These are phyloP conservation scores for Craniophora ligustri DNA, from an alignment of 2,888 invertebrate genomes.

Conservation along the genomic window DNA sequence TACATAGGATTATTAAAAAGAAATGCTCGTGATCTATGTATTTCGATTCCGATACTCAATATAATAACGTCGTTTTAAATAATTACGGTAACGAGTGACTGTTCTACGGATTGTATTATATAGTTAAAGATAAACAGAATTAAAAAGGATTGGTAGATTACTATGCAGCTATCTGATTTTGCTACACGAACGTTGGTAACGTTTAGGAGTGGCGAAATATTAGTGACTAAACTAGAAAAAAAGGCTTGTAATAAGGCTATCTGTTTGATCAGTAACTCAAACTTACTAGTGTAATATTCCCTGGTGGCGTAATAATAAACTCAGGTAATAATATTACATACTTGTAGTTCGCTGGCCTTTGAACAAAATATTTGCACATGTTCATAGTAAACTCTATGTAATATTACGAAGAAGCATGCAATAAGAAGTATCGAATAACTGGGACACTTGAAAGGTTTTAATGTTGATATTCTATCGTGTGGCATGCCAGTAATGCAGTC, in stretches of 20 bases:
- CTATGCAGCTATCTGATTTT: too few relatives aligned
- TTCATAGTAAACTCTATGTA: conserved; percentile 34
- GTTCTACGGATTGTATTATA: too few relatives aligned
- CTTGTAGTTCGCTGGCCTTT: conserved; percentile 31
- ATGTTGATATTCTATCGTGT: conserved; percentile 43
- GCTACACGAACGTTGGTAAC: neutral
- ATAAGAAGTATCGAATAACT: conserved; percentile 43
- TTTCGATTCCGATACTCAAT: too few relatives aligned
- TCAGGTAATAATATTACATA: conserved; percentile 26
- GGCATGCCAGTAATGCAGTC: conserved; percentile 67
- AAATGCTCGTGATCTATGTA: too few relatives aligned
- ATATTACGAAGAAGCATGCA: conserved; percentile 31
- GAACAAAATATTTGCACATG: conserved; percentile 37
- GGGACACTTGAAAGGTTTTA: conserved; percentile 58
- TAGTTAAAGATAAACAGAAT: too few relatives aligned
- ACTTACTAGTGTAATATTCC: too few relatives aligned
- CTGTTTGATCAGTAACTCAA: conserved; percentile 8
- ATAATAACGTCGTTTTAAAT: too few relatives aligned
- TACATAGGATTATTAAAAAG: too few relatives aligned
- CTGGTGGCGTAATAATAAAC: conserved; percentile 28
- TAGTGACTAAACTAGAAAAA: neutral
- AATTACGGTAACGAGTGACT: too few relatives aligned
- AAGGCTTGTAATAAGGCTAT: conserved; percentile 3
- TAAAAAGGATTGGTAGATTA: too few relatives aligned
- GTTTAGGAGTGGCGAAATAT: neutral